Conservation (phyloP, 2,888 invertebrate genomes). For the Ischnus inquisitorius region DNA sequence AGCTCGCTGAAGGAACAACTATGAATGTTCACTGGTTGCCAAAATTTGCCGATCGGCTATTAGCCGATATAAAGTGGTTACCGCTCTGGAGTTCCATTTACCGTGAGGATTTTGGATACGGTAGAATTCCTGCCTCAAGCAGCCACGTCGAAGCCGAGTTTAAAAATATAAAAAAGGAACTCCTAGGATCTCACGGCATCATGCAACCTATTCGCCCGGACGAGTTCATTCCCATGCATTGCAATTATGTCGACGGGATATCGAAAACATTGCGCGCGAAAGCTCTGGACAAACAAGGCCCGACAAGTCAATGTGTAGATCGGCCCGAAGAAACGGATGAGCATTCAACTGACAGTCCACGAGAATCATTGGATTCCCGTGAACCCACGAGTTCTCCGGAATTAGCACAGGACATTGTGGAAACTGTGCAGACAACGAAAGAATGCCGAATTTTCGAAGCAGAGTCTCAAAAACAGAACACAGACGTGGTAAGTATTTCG, state of each 20-base stretch:
- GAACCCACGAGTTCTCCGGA: no score
- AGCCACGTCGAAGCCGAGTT: constrained; percentile 46
- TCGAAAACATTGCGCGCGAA: neutral
- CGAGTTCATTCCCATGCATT: constrained; percentile 33
- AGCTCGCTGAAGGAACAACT: constrained; percentile 29
- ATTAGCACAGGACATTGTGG: no score
- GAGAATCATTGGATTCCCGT: no score
- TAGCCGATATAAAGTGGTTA: constrained; percentile 33
- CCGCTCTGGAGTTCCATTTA: constrained; percentile 46
- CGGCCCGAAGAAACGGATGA: neutral
- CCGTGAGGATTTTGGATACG: constrained; percentile 46
- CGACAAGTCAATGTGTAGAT: no score
- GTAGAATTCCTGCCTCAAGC: constrained; percentile 41
- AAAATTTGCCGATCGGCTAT: constrained; percentile 35
- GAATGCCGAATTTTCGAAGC: no score
- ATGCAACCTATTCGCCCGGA: constrained; percentile 1
- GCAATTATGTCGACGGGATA: constrained; percentile 39
- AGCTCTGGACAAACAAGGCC: no score
- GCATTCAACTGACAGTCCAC: neutral
- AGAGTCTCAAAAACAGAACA: no score
- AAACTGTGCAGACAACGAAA: no score
- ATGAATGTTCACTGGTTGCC: constrained; percentile 46
- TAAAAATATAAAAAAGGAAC: constrained; percentile 18
- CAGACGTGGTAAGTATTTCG: no score
- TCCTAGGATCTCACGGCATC: constrained; percentile 16